Conservation (phyloP, 1,140 invertebrate species). For the Drosophila orena region DNA sequence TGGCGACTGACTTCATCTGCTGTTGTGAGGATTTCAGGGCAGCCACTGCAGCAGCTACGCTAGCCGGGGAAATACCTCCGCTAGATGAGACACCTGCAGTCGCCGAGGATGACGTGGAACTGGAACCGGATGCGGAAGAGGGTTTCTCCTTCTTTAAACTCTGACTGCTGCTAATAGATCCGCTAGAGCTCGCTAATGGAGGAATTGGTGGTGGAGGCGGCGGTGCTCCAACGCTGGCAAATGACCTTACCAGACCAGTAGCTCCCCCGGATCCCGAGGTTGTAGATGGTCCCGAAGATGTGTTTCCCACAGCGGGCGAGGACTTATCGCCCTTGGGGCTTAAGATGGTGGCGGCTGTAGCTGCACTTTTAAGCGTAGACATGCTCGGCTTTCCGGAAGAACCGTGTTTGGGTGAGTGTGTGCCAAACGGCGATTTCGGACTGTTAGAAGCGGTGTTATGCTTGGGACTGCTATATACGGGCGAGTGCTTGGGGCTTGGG, state of each 20-base stretch:
- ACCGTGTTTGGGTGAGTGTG: conserved; percentile 91
- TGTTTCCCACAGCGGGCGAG: conserved; percentile 21
- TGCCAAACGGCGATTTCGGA: conserved; percentile 87
- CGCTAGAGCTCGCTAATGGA: conserved; percentile 40
- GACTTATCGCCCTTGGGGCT: conserved; percentile 85
- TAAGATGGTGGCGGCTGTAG: conserved; percentile 85
- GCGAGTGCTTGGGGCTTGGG: conserved; percentile 91
- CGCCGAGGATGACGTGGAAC: conserved; percentile 25
- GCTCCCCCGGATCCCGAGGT: conserved; percentile 22
- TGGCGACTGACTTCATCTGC: conserved; percentile 56
- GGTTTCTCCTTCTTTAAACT: conserved; percentile 41
- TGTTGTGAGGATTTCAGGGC: conserved; percentile 58
- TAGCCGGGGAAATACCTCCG: conserved; percentile 32
- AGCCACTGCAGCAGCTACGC: conserved; percentile 61
- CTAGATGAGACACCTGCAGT: conserved; percentile 16
- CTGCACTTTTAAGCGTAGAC: conserved; percentile 92
- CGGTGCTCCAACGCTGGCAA: conserved; percentile 46
- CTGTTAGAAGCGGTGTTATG: conserved; percentile 87
- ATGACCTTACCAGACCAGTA: conserved; percentile 56
- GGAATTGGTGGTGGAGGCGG: conserved; percentile 60
- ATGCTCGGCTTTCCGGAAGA: conserved; percentile 94
- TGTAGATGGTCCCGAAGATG: conserved; percentile 22
- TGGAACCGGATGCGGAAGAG: conserved; percentile 14
- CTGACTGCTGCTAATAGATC: conserved; percentile 14
- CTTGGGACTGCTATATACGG: conserved; percentile 91